Evolutionary conservation across 2,888 invertebrate genomes (phyloP), one percentile per base, ranked within the genome.

Genomic region (Rhogogaster chlorosoma): DNA sequence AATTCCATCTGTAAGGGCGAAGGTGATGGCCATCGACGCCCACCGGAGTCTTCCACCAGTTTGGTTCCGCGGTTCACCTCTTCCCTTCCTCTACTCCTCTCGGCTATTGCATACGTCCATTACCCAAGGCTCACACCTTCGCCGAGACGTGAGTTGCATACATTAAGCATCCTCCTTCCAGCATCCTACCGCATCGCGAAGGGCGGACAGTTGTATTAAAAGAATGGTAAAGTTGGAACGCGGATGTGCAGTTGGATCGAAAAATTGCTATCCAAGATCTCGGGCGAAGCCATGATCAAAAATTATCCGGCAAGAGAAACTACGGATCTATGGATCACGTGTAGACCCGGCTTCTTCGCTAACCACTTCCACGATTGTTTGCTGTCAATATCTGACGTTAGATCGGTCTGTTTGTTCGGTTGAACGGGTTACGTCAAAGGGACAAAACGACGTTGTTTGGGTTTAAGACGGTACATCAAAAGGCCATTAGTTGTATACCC

Each of bases 371-470:
- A 67, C 15, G 18, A 67, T 32, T 67, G 67, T 67, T 29, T 32
- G 32, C 67, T 26, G 67, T 67, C 67, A 32, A 67, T 67, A 18
- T 67, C 67, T 26, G 32, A 67, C 61, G 67, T 32, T 15, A 26
- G 32, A 32, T 67, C 32, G 29, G 32, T 67, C 18, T 32, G 67
- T 67, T 32, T 67, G 32, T 29, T 67, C 32, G 32, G 67, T 67
- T 67, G 53, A 53, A 77, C 49, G 49, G 36, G 49, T 53, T 38
- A 45, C 45, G 53, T 77, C 77, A 77, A 53, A 53, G 77, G 77
- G 45, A 45, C 77, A 29, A 77, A 38, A 77, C 53, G 77, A 49
- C 77, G 77, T 77, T 77, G 77, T 77, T 77, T 53, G 77, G 32
- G 7, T 77, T 18, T 32, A 32, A 53, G 53, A 53, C 26, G 29